A percentile compares a stretch with the other conserved stretches of the same genome.
phyloP scores from a whole-genome alignment of 2,797 vertebrate genomes.

The Vireo griseus region DNA sequence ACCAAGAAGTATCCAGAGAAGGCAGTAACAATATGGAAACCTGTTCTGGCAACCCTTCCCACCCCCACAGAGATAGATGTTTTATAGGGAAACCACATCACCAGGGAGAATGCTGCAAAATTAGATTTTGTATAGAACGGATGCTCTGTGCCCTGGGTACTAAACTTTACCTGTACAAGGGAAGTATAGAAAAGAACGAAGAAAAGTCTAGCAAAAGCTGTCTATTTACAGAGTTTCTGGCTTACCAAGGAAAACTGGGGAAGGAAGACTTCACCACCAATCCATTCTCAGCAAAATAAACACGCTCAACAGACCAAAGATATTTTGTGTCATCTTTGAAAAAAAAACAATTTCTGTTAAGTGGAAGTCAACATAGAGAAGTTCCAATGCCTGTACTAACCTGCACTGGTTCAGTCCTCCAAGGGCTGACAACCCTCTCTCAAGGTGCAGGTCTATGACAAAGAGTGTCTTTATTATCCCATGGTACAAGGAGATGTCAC shows the following conservation, averaged over 20 bases:
- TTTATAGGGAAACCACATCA: not conserved
- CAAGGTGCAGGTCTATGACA: not conserved
- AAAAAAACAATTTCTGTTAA: not conserved
- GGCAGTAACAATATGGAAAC: not conserved
- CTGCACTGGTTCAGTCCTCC: not conserved
- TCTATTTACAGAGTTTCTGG: not conserved
- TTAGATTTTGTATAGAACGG: not conserved
- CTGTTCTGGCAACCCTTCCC: not conserved
- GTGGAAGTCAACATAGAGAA: not conserved
- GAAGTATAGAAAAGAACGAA: not conserved
- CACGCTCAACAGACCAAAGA: not conserved
- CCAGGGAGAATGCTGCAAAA: not conserved
- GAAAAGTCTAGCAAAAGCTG: not conserved
- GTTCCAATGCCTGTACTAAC: not conserved
- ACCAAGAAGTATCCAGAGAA: not conserved
- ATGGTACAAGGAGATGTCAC: not conserved
- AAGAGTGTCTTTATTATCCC: not conserved
- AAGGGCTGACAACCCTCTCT: not conserved
- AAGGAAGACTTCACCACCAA: not conserved
- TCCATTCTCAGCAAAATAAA: not conserved
- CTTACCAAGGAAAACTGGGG: not conserved
- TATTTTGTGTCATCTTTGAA: not conserved
- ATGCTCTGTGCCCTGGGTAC: not conserved
- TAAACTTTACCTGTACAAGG: not conserved
- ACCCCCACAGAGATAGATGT: not conserved